Evolutionary conservation across 2,113 vertebrate species (phyloP).

Genomic region (Aptenodytes patagonicus): DNA sequence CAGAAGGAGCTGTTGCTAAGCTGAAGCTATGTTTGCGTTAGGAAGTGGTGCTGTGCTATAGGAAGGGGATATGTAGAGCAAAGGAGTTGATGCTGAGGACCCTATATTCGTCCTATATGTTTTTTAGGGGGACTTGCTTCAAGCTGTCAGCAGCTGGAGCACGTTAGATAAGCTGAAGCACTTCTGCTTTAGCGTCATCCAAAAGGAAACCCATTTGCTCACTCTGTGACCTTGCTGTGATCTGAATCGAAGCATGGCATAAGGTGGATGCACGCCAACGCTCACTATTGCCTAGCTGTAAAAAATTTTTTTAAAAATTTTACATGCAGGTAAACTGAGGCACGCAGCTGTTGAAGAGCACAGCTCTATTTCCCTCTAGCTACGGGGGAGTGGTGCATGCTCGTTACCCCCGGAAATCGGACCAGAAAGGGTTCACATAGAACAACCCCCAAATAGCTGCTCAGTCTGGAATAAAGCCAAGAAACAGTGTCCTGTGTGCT

Average conservation of each 20-base stretch:
- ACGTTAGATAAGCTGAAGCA: background rate
- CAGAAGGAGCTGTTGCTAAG: background rate
- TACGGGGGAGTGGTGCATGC: fast-evolving
- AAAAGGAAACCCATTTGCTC: background rate
- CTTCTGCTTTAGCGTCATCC: background rate
- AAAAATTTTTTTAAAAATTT: background rate
- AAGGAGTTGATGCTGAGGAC: background rate
- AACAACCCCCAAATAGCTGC: background rate
- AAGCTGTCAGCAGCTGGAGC: background rate
- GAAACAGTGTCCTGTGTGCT: background rate
- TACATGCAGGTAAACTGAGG: background rate
- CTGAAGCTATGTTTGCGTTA: background rate
- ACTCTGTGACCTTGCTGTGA: background rate
- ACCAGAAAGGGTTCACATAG: background rate
- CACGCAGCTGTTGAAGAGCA: background rate
- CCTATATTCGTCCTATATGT: background rate
- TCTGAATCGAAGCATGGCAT: background rate
- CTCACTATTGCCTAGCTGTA: background rate
- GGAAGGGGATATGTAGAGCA: background rate
- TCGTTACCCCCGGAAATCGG: background rate
- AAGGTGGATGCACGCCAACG: fast-evolving
- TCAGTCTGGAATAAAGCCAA: background rate
- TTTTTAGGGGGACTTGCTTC: background rate
- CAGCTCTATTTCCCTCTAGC: background rate
- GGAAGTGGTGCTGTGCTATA: background rate